Base-by-base conservation (phyloP, 2,113 vertebrate genomes). In the Vombatus ursinus region DNA sequence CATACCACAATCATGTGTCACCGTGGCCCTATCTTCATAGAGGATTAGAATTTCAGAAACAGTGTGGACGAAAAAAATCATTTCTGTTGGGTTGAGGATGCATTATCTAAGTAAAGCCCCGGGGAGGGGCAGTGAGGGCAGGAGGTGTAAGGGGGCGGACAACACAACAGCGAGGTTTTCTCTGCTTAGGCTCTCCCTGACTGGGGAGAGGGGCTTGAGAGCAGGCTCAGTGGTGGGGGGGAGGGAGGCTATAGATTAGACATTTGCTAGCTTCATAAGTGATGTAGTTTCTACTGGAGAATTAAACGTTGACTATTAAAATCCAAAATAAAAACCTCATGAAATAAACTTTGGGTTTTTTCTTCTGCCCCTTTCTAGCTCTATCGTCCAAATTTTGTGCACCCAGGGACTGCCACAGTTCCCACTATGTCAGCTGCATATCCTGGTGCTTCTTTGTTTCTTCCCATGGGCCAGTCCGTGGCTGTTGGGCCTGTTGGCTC, bases 351-450 rank as follows among this genome's bases (percentile, higher is more conserved):
- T 0, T 50, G 0, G 0, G 3, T 44, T 48, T 49, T 95, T 16
- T 96, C n/a, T 96, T 89, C 95, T 97, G 84, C 50, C 96, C 47
- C 90, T 77, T 26, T 96, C 19, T 98, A 99, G 99, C 99, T 99
- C 97, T 99, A 99, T 98, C 99, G 99, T 93, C 99, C 99, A 96
- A 99, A 99, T 98, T 99, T 99, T 94, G 99, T 99, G 98, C 99
- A 99, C 94, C 99, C 99, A 94, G 98, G 99, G 90, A 98, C 99
- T 97, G 99, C 99, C 95, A 99, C 99, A 53, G 96, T 99, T 61
- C 99, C 99, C 48, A 98, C 99, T 47, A 99, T 99, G 99, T 99
- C 99, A 61, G 99, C 99, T 37, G 99, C 98, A 11, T 99, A 99
- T 96, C 99, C 99, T 37, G 99, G 99, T 57, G 94, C 99, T 92